Evolutionary conservation across 2,888 invertebrate species (phyloP).

Genomic region (Stegana nigrithorax): DNA sequence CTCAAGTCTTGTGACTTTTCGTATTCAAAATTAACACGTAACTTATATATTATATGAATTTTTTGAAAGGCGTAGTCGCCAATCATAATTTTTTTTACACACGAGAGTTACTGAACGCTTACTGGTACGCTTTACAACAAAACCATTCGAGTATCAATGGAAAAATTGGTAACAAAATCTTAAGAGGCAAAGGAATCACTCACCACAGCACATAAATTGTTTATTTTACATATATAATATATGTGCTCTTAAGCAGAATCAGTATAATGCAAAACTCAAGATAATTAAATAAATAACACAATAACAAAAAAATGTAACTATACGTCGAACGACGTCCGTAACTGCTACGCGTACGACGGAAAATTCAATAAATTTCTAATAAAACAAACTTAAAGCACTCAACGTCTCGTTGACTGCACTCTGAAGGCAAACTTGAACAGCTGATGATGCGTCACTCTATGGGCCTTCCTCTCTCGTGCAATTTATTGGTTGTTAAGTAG

Average conservation of each 20-base stretch:
- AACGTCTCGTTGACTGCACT: not conserved
- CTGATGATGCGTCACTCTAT: conserved; percentile 58
- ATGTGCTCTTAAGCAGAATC: not conserved
- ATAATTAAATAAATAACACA: not conserved
- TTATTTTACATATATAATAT: too few relatives aligned
- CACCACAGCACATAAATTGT: not conserved
- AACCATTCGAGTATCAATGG: too few relatives aligned
- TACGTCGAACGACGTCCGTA: not conserved
- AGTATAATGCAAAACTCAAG: conserved; percentile 19
- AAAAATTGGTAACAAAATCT: too few relatives aligned
- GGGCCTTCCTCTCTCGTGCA: too few relatives aligned
- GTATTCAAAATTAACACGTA: too few relatives aligned
- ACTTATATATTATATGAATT: too few relatives aligned
- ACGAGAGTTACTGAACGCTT: too few relatives aligned
- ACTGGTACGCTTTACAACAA: too few relatives aligned
- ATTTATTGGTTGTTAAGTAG: not conserved
- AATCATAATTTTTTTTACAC: too few relatives aligned
- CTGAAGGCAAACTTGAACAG: conserved; percentile 37
- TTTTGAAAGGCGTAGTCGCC: too few relatives aligned
- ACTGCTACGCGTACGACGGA: conserved; percentile 30
- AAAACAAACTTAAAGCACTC: conserved; percentile 41
- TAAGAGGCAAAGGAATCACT: too few relatives aligned
- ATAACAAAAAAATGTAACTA: conserved; percentile 5
- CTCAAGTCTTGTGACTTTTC: too few relatives aligned
- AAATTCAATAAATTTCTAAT: conserved; percentile 54